phyloP scores from a whole-genome alignment of 2,888 invertebrate species.

The Ectemnius continuus region DNA sequence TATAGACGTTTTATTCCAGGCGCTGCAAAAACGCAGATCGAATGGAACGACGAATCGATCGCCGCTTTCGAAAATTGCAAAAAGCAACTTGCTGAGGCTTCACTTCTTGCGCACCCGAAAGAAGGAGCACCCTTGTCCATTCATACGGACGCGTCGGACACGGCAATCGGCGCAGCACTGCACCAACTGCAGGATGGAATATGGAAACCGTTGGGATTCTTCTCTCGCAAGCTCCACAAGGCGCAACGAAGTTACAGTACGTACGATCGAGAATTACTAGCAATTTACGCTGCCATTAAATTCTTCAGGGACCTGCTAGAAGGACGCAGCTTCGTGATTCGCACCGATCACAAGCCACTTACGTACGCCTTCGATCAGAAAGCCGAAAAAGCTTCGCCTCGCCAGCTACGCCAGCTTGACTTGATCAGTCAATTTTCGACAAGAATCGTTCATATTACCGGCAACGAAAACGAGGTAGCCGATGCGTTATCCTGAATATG shows the following conservation, averaged over 20 bases:
- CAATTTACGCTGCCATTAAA: conserved; percentile 5
- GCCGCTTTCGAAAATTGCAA: neutral
- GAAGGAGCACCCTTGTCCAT: neutral
- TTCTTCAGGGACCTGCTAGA: conserved; percentile 13
- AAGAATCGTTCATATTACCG: neutral
- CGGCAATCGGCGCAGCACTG: conserved; percentile 2
- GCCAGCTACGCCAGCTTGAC: conserved; percentile 7
- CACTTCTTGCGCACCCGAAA: neutral
- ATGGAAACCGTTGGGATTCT: conserved; percentile 22
- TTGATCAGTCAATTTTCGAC: no score
- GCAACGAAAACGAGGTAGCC: conserved; percentile 17
- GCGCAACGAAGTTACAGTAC: conserved; percentile 5
- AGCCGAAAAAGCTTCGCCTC: conserved; percentile 8
- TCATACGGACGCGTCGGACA: conserved; percentile 13
- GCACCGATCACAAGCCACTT: conserved; percentile 17
- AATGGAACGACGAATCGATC: neutral
- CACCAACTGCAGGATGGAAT: neutral
- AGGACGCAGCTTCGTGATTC: neutral
- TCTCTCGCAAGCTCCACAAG: conserved; percentile 9
- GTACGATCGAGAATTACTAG: conserved; percentile 16
- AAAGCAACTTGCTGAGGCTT: neutral
- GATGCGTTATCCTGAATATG: conserved; percentile 2
- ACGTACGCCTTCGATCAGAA: conserved; percentile 1
- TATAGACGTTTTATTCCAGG: no score
- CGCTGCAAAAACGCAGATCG: neutral